A percentile compares a stretch with the other conserved stretches of the same genome.
These are phyloP conservation scores for Myiagra hebetior DNA, from an alignment of 2,113 vertebrate species.

Conservation along the genomic window DNA sequence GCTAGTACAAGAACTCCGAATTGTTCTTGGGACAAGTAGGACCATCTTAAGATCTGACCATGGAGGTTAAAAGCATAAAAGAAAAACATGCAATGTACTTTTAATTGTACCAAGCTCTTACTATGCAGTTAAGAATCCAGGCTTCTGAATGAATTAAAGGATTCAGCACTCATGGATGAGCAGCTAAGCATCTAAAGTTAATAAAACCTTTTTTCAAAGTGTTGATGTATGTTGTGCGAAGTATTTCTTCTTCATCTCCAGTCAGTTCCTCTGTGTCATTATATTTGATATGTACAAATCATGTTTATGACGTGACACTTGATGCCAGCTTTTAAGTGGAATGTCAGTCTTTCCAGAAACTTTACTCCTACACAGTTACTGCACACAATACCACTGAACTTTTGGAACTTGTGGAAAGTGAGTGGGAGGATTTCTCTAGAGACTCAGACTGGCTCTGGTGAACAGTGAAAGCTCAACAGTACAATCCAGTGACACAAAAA, in stretches of 20 bases:
- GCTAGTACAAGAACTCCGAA: not conserved
- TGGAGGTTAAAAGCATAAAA: not conserved
- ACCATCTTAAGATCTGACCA: not conserved
- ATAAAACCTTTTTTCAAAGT: not conserved
- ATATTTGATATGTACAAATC: not conserved
- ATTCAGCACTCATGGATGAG: not conserved
- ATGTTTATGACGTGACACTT: not conserved
- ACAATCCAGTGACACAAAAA: not conserved
- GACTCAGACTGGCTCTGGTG: not conserved
- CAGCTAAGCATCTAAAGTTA: not conserved
- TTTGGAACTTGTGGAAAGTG: not conserved
- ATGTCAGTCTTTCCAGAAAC: not conserved
- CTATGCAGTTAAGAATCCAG: not conserved
- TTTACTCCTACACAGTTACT: not conserved
- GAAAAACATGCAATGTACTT: not conserved
- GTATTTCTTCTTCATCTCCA: not conserved
- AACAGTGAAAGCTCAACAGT: not conserved
- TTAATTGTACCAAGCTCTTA: not conserved
- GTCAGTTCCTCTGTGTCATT: not conserved
- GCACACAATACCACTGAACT: not conserved
- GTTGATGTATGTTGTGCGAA: not conserved
- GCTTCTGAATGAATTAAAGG: not conserved
- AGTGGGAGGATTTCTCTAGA: slow-evolving; percentile 25
- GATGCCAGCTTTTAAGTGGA: not conserved
- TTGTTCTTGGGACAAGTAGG: not conserved